phyloP scores from a whole-genome alignment of 2,797 vertebrate species.

The Caiman crocodilus region DNA sequence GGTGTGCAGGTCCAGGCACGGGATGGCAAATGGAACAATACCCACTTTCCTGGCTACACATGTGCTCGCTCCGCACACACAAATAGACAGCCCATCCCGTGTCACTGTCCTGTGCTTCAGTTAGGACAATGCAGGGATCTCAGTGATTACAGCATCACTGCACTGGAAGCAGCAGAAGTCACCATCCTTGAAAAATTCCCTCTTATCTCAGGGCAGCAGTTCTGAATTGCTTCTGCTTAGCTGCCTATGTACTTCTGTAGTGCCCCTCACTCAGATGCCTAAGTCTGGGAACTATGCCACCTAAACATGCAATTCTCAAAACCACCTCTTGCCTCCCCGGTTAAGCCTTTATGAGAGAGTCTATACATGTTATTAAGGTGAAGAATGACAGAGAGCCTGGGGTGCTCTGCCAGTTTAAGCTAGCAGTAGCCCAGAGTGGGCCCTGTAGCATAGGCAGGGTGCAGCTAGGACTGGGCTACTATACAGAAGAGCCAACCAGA shows the following conservation, averaged over 20 bases:
- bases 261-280: background rate
- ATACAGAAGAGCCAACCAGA: no score
- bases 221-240: fast-evolving
- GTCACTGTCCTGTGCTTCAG: background rate
- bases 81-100: background rate
- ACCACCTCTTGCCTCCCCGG: background rate
- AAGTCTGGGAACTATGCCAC: background rate
- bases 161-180: background rate
- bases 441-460: no score
- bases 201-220: background rate
- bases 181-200: background rate
- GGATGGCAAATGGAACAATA: background rate
- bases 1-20: background rate
- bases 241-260: background rate
- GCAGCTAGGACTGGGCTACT: no score
- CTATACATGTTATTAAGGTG: no score
- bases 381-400: no score
- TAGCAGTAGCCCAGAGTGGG: no score
- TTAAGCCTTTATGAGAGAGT: background rate
- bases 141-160: background rate
- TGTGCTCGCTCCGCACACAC: no score
- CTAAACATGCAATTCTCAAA: background rate
- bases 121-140: background rate
- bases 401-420: no score
- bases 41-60: background rate